phyloP scores from a whole-genome alignment of 1,140 invertebrate genomes.

The Melipona quadrifasciata region DNA sequence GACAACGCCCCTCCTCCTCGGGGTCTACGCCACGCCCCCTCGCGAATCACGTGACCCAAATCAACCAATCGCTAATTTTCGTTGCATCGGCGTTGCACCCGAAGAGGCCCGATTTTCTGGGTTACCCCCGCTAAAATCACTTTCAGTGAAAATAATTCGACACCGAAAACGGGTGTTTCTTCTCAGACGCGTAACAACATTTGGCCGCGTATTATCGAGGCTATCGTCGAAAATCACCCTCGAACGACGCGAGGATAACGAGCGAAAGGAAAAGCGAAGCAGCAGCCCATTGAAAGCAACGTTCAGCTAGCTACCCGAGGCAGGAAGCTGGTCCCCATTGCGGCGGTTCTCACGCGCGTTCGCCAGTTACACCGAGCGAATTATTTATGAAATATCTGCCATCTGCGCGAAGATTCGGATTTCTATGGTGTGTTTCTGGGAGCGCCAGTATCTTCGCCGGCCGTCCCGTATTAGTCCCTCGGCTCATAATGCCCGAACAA shows the following conservation, averaged over 20 bases:
- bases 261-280: conserved; percentile 7
- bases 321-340: background rate
- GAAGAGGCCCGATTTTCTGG: too few relatives aligned
- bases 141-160: too few relatives aligned
- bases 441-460: conserved; percentile 46
- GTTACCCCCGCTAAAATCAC: too few relatives aligned
- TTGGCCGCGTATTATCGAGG: background rate
- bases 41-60: too few relatives aligned
- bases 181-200: too few relatives aligned
- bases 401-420: conserved; percentile 18
- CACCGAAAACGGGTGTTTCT: too few relatives aligned
- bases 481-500: conserved; percentile 49
- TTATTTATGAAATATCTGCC: conserved; percentile 48
- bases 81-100: too few relatives aligned
- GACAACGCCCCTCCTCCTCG: too few relatives aligned
- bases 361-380: conserved; percentile 20
- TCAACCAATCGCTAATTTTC: too few relatives aligned
- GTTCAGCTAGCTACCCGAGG: too few relatives aligned
- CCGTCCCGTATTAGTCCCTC: conserved; percentile 55
- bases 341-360: conserved; percentile 16
- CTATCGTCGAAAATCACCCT: background rate
- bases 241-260: background rate
- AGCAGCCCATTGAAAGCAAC: background rate
- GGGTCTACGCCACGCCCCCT: too few relatives aligned
- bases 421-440: conserved; percentile 10